Evolutionary conservation across 2,797 vertebrate species (phyloP).

Genomic region (Fratercula arctica): DNA sequence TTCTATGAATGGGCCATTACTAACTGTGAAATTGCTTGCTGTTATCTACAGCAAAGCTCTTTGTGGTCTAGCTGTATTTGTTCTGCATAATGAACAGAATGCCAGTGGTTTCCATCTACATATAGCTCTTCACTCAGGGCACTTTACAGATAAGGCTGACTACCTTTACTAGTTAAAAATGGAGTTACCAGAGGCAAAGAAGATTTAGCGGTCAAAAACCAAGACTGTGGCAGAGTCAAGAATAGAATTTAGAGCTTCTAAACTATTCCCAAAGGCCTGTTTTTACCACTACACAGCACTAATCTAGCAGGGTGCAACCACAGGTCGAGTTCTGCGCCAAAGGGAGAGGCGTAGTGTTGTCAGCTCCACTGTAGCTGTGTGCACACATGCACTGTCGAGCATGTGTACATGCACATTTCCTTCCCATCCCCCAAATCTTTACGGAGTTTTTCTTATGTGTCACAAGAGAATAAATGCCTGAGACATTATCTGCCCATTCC

Average conservation of each 20-base stretch:
- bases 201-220: slow-evolving; percentile 50
- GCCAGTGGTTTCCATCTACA: slow-evolving; percentile 62
- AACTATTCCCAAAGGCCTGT: slow-evolving; percentile 31
- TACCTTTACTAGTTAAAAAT: slow-evolving; percentile 41
- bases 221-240: slow-evolving; percentile 47
- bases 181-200: slow-evolving; percentile 59
- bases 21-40: slow-evolving; percentile 39
- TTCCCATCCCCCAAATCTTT: background rate
- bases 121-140: slow-evolving; percentile 27
- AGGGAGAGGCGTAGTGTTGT: background rate
- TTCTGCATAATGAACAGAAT: slow-evolving; percentile 64
- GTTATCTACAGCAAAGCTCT: slow-evolving; percentile 49
- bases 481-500: slow-evolving; percentile 57
- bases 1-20: slow-evolving; percentile 41
- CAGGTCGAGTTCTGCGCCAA: background rate
- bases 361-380: background rate
- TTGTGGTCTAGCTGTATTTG: slow-evolving; percentile 58
- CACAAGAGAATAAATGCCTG: slow-evolving; percentile 44
- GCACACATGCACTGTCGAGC: accelerated
- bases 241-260: slow-evolving; percentile 43
- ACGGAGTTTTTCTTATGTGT: background rate
- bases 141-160: background rate
- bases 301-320: slow-evolving; percentile 3
- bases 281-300: slow-evolving; percentile 47
- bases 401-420: background rate